These are phyloP conservation scores for Chaetodon trifascialis DNA, from an alignment of 2,113 vertebrate genomes.

Conservation along the genomic window DNA sequence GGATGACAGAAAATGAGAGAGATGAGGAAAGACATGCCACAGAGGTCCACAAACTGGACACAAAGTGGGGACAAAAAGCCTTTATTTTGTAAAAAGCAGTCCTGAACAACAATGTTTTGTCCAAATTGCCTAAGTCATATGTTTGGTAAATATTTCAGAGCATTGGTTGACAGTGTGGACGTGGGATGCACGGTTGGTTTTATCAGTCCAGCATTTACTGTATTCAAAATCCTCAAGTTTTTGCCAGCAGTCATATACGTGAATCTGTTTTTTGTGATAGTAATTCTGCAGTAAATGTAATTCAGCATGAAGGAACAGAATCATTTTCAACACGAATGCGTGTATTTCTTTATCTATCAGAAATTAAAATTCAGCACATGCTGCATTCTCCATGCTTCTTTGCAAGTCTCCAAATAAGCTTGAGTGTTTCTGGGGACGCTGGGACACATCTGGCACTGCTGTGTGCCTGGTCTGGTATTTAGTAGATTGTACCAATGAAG, in stretches of 20 bases:
- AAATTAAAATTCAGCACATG: constrained; percentile 22
- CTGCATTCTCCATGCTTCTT: not conserved
- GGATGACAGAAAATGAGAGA: not conserved
- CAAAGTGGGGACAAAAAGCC: not conserved
- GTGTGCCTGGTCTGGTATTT: constrained; percentile 57
- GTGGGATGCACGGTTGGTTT: not conserved
- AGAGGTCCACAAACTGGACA: not conserved
- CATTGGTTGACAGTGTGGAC: not conserved
- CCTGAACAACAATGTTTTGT: not conserved
- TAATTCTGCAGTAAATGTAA: not conserved
- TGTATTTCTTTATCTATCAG: not conserved
- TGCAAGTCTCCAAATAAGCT: constrained; percentile 18
- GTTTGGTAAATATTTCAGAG: not conserved
- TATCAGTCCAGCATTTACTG: not conserved
- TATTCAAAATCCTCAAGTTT: not conserved
- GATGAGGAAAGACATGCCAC: not conserved
- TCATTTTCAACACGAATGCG: constrained; percentile 8
- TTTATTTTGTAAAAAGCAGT: not conserved
- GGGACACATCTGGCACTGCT: constrained; percentile 72
- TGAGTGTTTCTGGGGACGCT: constrained; percentile 31
- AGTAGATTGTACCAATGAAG: constrained; percentile 70
- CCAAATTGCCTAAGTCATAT: not conserved
- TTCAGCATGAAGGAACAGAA: constrained; percentile 9
- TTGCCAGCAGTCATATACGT: not conserved
- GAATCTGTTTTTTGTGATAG: not conserved